Evolutionary conservation across 1,140 invertebrate genomes (phyloP), one percentile per base, ranked within the genome.

Genomic region (Drosophila subpulchrella): DNA sequence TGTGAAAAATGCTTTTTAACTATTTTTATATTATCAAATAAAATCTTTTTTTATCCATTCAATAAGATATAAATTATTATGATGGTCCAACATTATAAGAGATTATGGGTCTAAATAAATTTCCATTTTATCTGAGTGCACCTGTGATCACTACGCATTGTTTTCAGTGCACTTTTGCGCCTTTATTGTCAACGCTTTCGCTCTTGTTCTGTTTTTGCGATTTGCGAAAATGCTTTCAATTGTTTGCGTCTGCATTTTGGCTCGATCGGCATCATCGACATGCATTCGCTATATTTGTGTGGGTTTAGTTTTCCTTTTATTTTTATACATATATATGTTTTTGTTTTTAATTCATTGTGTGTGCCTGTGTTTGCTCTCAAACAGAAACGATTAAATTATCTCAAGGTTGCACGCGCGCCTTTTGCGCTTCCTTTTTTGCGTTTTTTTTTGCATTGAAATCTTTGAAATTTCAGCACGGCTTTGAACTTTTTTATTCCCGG

Each of bases 311-410:
- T 51, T 68, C 46, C 15, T 15, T 68, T 34, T 53, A 38, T 65
- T 34, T 38, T 17, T 63, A 63, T 38, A 7, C 62, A 20, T 20
- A 20, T 38, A 12, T 13, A 11, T 36, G 20, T 11, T 44, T 34
- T 46, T 17, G 36, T 34, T 47, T 50, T 20, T 20, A 11, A 13
- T 55, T 44, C 17, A 5, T 47, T 56, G 38, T 59, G 27, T 54
- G 46, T 46, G 55, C 44, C 51, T 81, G 73, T 84, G 81, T 60
- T 80, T 78, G 78, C 75, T 82, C 62, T 67, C 66, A 79, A 83
- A 82, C 75, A 79, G 62, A 68, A 77, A 67, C 84, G 84, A 88
- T 88, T 88, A 77, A 89, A 88, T 88, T 83, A 86, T 88, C 79
- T 83, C 83, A 88, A 88, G 83, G 83, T 83, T 83, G 63, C 84